A percentile compares a stretch with the other conserved stretches of the same genome.
Conservation (phyloP, 2,113 vertebrate species). For the Cephalopterus ornatus region DNA sequence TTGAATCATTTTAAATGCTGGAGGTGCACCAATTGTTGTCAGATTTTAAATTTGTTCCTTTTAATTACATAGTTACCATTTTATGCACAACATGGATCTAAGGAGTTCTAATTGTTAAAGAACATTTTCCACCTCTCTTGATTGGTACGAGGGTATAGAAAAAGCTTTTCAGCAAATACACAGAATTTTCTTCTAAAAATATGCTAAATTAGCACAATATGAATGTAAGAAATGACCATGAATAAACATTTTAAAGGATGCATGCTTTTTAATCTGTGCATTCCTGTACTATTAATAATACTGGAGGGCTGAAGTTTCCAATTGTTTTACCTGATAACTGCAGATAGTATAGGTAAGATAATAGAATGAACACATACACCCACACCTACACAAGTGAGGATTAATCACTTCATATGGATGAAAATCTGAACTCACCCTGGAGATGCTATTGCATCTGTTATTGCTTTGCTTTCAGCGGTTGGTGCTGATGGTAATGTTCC, state of each 20-base stretch:
- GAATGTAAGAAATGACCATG: neutral
- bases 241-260: neutral
- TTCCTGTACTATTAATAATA: neutral
- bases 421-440: conserved; percentile 36
- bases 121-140: conserved; percentile 27
- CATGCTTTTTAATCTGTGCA: neutral
- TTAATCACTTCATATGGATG: conserved; percentile 41
- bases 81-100: conserved; percentile 66
- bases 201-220: neutral
- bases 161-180: neutral
- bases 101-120: conserved; percentile 60
- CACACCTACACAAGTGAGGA: neutral
- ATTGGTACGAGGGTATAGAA: neutral
- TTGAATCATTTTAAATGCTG: conserved; percentile 85
- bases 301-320: neutral
- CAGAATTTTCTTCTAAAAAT: neutral
- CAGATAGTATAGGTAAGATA: neutral
- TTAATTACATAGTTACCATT: conserved; percentile 81
- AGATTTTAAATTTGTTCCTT: conserved; percentile 87
- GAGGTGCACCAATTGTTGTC: conserved; percentile 86
- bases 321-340: neutral
- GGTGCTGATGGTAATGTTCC: neutral
- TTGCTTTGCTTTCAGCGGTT: neutral
- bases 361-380: neutral
- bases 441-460: conserved; percentile 43